Base-by-base conservation (phyloP, 2,888 invertebrate species). In the Tanytarsus gracilentus region DNA sequence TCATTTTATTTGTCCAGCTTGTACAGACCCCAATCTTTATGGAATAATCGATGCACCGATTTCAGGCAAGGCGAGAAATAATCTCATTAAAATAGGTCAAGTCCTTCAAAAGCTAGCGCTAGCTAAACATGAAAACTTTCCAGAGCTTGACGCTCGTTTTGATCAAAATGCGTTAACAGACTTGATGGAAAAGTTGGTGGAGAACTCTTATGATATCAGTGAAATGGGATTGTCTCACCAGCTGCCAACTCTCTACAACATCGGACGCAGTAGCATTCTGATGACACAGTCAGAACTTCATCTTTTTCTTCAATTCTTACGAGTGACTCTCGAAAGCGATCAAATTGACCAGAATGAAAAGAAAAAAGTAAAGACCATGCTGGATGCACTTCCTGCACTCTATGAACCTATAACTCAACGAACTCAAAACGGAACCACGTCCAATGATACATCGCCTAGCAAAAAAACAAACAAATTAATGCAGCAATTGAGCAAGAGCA, bases 21-120 rank as follows among this genome's bases (percentile, higher is more conserved):
- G 99, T 60, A 88, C 95, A 52, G 93, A 93, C 76, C 98, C 98
- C 0, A 97, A 97, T 71, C 87, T 92, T 1, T 87, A 93, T 72
- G 97, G 96, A 14, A 88, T 98, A 59, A 88, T 88, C 3, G 96
- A 96, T 69, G 86, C 90, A 1, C 91, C 94, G 6, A 88, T 98
- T 61, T 91, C 91, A 40, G 86, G 90, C 68, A 84, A 92, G 62
- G 92, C 94, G 4, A 77, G 95, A 33, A 94, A 92, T 73, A 98
- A 89, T 75, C 78, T 90, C 58, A 85, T 87, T 67, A 89, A 92
- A 78, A 83, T 97, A 62, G 97, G 94, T 0, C 92, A 94, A 76
- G 89, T 96, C 65, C 75, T 98, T 51, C 96, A 97, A 76, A 88
- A 89, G 74, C 77, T 97, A 61, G 93, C 94, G 3, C 77, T 96